These are phyloP conservation scores for Lordiphosa andalusiaca DNA, from an alignment of 2,888 invertebrate species.

Conservation along the genomic window DNA sequence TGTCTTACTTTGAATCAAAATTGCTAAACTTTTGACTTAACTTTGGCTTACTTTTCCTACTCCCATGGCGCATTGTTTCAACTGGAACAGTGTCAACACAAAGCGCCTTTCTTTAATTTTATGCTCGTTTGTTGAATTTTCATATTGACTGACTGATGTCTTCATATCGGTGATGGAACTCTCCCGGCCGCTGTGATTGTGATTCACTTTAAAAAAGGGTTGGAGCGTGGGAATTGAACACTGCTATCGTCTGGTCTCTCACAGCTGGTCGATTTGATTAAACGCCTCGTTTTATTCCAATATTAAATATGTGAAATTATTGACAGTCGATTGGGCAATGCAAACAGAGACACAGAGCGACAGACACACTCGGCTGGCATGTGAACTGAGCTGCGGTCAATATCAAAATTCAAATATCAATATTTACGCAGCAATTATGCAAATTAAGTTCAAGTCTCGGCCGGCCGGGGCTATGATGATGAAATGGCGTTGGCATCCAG, in stretches of 20 bases:
- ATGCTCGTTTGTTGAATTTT: not conserved
- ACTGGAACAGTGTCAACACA: constrained; percentile 1
- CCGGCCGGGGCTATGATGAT: constrained; percentile 33
- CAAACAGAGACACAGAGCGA: constrained; percentile 46
- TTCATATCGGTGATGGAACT: constrained; percentile 33
- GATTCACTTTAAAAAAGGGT: constrained; percentile 25
- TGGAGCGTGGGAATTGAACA: constrained; percentile 64
- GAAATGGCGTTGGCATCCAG: constrained; percentile 56
- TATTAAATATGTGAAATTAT: constrained; percentile 73
- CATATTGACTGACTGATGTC: constrained; percentile 45
- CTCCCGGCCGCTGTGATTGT: constrained; percentile 24
- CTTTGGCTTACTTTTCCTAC: not conserved
- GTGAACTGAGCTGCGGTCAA: constrained; percentile 54
- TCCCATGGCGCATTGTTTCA: constrained; percentile 3
- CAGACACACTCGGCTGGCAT: constrained; percentile 21
- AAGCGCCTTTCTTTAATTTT: not conserved
- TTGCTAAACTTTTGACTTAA: not conserved
- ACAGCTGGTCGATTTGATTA: constrained; percentile 69
- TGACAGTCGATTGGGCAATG: constrained; percentile 72
- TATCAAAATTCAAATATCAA: constrained; percentile 71
- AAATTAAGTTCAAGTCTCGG: constrained; percentile 65
- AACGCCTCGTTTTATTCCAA: constrained; percentile 69
- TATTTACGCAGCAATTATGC: constrained; percentile 75
- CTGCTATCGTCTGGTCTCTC: constrained; percentile 45
- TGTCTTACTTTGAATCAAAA: too few species aligned